Conservation (phyloP, 2,888 invertebrate genomes). For the Syritta pipiens region DNA sequence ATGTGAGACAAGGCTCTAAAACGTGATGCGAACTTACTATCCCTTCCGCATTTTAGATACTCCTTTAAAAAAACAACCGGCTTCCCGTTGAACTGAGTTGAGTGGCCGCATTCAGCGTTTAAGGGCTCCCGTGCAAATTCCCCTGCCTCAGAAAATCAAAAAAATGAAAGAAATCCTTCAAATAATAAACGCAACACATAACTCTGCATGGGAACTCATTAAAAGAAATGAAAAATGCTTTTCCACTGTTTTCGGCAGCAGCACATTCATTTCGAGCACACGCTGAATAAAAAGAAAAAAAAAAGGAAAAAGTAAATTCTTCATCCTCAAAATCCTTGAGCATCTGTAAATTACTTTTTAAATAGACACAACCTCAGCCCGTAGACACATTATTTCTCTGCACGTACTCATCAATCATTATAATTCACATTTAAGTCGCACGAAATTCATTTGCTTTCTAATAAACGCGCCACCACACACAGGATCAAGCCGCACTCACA, state of each 20-base stretch:
- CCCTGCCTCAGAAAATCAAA: not conserved
- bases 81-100: too few relatives aligned
- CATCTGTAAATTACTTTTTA: constrained; percentile 25
- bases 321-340: constrained; percentile 16
- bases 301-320: not conserved
- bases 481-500: not conserved
- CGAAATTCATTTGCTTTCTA: constrained; percentile 39
- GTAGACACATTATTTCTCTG: constrained; percentile 16
- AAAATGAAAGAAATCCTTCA: not conserved
- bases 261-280: not conserved
- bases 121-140: too few relatives aligned
- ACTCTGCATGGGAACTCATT: not conserved
- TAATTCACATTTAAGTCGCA: constrained; percentile 45
- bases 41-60: too few relatives aligned
- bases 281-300: not conserved
- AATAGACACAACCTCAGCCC: not conserved
- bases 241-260: constrained; percentile 1
- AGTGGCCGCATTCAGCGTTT: too few relatives aligned
- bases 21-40: too few relatives aligned
- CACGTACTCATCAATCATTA: constrained; percentile 49
- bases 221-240: constrained; percentile 5
- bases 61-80: too few relatives aligned
- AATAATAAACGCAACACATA: not conserved
- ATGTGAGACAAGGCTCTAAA: too few relatives aligned
- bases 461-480: constrained; percentile 11